These are phyloP conservation scores for Jordanella pulchra DNA, from an alignment of 2,797 vertebrate genomes.

Conservation along the genomic window DNA sequence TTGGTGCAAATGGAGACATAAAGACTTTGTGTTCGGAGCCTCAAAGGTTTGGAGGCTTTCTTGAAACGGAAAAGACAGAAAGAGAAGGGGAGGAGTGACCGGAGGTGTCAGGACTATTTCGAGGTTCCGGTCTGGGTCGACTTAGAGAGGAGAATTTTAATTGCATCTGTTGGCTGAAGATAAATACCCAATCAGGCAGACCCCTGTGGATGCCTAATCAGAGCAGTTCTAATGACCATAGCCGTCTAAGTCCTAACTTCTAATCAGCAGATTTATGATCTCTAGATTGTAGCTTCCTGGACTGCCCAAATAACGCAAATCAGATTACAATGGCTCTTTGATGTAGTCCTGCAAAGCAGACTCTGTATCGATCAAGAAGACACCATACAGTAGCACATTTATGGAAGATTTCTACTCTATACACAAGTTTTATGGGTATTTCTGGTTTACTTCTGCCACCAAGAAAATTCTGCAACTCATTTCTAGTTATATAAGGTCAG, in stretches of 20 bases:
- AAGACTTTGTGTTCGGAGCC: conserved; percentile 49
- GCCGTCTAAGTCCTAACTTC: conserved; percentile 64
- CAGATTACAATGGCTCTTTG: conserved; percentile 43
- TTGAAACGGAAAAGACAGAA: conserved; percentile 54
- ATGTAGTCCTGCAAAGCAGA: conserved; percentile 36
- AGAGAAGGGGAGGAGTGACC: conserved; percentile 16
- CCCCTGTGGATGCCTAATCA: conserved; percentile 75
- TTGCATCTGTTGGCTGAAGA: conserved; percentile 79
- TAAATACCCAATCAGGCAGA: conserved; percentile 79
- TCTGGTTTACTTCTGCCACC: too few relatives aligned
- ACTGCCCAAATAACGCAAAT: conserved; percentile 33
- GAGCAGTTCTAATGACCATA: conserved; percentile 75
- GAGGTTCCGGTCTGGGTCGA: conserved; percentile 57
- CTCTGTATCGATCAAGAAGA: conserved; percentile 24
- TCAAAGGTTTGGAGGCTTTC: conserved; percentile 55
- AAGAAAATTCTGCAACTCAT: too few relatives aligned
- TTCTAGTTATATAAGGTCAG: too few relatives aligned
- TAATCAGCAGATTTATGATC: conserved; percentile 65
- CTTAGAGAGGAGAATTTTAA: conserved; percentile 78
- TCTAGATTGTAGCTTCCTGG: conserved; percentile 48
- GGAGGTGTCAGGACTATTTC: conserved; percentile 48
- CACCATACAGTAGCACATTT: background rate
- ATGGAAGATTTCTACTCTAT: too few relatives aligned
- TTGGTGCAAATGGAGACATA: conserved; percentile 35
- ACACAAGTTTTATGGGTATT: too few relatives aligned